phyloP scores from a whole-genome alignment of 2,888 invertebrate species.

The Platerodrilus igneus region DNA sequence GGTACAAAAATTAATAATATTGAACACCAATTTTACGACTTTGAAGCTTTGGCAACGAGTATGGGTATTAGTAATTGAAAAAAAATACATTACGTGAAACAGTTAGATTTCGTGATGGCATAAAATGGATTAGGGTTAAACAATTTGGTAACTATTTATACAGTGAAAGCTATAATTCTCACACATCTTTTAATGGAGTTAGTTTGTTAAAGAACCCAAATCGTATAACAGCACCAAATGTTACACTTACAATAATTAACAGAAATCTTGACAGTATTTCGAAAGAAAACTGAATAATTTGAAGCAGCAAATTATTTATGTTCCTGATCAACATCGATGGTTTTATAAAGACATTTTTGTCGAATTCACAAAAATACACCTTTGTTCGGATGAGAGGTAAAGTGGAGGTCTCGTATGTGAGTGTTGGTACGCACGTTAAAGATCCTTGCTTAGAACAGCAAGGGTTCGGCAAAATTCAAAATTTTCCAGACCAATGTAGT shows the following conservation, averaged over 20 bases:
- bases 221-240: no score
- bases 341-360: slow-evolving; percentile 1
- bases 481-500: no score
- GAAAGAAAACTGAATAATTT: no score
- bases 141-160: slow-evolving; percentile 24
- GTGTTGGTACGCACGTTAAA: no score
- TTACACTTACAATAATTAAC: no score
- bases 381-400: no score
- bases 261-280: no score
- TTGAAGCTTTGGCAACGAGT: slow-evolving; percentile 13
- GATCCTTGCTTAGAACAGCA: no score
- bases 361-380: no score
- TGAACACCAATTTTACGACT: slow-evolving; percentile 22
- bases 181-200: slow-evolving; percentile 8
- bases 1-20: slow-evolving; percentile 20
- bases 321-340: neutral
- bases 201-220: slow-evolving; percentile 1
- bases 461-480: no score
- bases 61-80: slow-evolving; percentile 20
- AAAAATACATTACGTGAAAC: slow-evolving; percentile 27
- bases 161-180: slow-evolving; percentile 8
- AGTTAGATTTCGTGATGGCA: slow-evolving; percentile 26
- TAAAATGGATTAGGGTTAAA: slow-evolving; percentile 31
- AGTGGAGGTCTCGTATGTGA: no score
- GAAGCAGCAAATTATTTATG: neutral